Evolutionary conservation across 2,797 vertebrate genomes (phyloP).

Genomic region (Onychomys leucogaster): DNA sequence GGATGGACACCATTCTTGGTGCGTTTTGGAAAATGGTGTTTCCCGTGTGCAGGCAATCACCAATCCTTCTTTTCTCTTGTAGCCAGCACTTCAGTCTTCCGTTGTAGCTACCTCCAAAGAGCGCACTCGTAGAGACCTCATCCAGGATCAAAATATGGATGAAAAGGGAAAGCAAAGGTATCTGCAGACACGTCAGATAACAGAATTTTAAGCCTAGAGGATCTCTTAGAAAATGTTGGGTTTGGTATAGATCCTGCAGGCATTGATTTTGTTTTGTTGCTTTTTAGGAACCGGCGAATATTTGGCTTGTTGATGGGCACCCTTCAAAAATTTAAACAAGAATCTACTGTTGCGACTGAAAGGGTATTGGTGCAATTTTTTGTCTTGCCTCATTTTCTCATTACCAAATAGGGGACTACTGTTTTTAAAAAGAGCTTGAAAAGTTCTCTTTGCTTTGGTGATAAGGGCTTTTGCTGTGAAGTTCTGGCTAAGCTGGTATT

Average conservation of each 20-base stretch:
- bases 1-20: background rate
- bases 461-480: background rate
- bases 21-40: background rate
- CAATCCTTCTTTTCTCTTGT: constrained; percentile 52
- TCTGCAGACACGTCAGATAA: background rate
- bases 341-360: constrained; percentile 96
- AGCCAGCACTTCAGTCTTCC: constrained; percentile 99
- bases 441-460: background rate
- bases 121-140: constrained; percentile 98
- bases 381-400: background rate
- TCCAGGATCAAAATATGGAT: constrained; percentile 99
- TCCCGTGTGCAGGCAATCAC: background rate
- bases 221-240: background rate
- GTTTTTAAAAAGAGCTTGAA: background rate
- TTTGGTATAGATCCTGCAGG: background rate
- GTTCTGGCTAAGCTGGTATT: background rate
- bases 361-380: constrained; percentile 88
- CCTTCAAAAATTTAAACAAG: constrained; percentile 99
- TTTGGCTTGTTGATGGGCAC: constrained; percentile 99
- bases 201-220: background rate
- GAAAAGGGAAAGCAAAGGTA: constrained; percentile 99
- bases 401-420: background rate
- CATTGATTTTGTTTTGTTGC: constrained; percentile 61
- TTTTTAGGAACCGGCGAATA: constrained; percentile 98
- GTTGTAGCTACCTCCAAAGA: constrained; percentile 99